Conservation (phyloP, 2,888 invertebrate genomes). For the Drosophila barbarae region DNA sequence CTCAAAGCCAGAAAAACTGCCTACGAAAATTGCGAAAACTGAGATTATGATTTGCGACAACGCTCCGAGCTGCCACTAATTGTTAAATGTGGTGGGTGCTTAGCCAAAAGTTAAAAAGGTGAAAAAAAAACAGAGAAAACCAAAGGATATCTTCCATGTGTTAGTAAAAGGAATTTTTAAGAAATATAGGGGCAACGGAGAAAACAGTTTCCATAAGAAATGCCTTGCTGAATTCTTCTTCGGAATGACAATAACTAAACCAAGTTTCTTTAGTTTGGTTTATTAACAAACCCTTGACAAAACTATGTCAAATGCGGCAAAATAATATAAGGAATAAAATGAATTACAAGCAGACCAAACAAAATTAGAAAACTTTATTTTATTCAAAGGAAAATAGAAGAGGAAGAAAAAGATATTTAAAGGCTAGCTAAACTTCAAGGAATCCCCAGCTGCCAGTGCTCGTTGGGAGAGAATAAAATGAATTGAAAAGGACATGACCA, state of each 20-base stretch:
- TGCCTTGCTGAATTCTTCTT: not conserved
- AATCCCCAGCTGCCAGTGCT: not conserved
- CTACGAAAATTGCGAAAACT: conserved; percentile 3
- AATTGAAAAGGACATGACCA: conserved; percentile 22
- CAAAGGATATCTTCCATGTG: not conserved
- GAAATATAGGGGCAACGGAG: too few relatives aligned
- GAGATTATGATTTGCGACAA: conserved; percentile 37
- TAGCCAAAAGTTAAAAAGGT: conserved; percentile 2
- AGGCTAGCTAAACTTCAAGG: conserved; percentile 1
- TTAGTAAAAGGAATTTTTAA: too few relatives aligned
- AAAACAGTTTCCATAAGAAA: not conserved
- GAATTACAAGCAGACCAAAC: not conserved
- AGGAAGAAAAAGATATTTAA: too few relatives aligned
- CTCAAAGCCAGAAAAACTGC: conserved; percentile 9
- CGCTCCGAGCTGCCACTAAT: conserved; percentile 44
- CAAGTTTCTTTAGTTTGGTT: not conserved
- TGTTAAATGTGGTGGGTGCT: conserved; percentile 52
- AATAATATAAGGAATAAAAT: not conserved
- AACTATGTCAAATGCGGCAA: not conserved
- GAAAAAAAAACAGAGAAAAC: not conserved
- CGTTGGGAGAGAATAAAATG: not conserved
- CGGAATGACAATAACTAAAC: not conserved
- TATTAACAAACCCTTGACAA: not conserved
- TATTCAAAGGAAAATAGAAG: not conserved
- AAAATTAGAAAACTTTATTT: not conserved